phyloP scores from a whole-genome alignment of 2,888 invertebrate genomes.

The Lingula anatina region DNA sequence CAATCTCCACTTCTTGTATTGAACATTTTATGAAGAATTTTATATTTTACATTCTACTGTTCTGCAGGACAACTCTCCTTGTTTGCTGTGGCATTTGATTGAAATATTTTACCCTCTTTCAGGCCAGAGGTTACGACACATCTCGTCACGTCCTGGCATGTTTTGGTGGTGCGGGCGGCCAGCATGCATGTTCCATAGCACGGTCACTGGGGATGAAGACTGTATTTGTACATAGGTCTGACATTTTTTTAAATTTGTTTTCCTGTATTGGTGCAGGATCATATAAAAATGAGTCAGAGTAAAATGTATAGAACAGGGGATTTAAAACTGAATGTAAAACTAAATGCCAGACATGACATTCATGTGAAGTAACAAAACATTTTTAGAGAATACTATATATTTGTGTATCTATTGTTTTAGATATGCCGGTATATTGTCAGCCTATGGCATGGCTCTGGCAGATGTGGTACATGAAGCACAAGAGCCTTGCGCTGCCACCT shows the following conservation, averaged over 20 bases:
- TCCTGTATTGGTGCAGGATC: too few species aligned
- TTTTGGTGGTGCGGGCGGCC: constrained; percentile 98
- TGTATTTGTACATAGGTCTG: constrained; percentile 82
- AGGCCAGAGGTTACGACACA: constrained; percentile 77
- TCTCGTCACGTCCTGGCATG: constrained; percentile 86
- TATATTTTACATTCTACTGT: too few species aligned
- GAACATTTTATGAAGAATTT: too few species aligned
- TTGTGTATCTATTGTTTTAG: constrained; percentile 46
- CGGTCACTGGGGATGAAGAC: constrained; percentile 77
- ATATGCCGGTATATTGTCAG: constrained; percentile 93
- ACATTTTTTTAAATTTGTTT: too few species aligned
- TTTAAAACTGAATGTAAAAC: too few species aligned
- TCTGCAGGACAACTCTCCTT: too few species aligned
- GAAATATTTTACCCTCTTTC: too few species aligned
- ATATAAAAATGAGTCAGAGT: too few species aligned
- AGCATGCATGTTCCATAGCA: constrained; percentile 95
- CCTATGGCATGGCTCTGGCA: constrained; percentile 96
- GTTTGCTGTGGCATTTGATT: too few species aligned
- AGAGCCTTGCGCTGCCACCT: constrained; percentile 69
- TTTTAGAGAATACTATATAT: background rate
- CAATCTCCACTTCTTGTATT: too few species aligned
- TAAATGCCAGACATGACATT: too few species aligned
- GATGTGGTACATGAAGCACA: constrained; percentile 94
- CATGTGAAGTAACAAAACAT: background rate
- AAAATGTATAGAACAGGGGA: too few species aligned